Conservation (phyloP, 2,888 invertebrate genomes). For the Macrophya annulata region DNA sequence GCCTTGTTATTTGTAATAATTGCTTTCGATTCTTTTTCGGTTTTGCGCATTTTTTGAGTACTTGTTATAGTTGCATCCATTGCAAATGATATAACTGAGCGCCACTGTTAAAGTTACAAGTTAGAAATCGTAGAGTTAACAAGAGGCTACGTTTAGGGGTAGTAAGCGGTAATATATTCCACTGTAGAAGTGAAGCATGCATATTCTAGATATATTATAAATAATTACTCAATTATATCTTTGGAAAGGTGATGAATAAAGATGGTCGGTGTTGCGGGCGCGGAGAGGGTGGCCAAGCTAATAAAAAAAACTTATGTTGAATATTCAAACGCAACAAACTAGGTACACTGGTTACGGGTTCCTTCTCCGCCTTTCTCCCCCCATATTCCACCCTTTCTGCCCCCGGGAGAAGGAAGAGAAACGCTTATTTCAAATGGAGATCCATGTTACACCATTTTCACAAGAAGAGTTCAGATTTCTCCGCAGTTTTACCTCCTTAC, state of each 20-base stretch:
- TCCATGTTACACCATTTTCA: slow-evolving; percentile 77
- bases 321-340: slow-evolving; percentile 80
- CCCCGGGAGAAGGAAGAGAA: slow-evolving; percentile 57
- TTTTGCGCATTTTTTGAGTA: not conserved
- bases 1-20: not conserved
- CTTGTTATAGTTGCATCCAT: not conserved
- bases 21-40: not conserved
- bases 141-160: slow-evolving; percentile 77
- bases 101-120: slow-evolving; percentile 65
- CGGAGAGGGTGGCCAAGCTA: slow-evolving; percentile 72
- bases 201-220: slow-evolving; percentile 80
- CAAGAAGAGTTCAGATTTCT: slow-evolving; percentile 73
- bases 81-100: slow-evolving; percentile 61
- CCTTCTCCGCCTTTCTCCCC: not conserved
- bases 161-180: slow-evolving; percentile 79
- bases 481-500: not conserved
- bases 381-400: slow-evolving; percentile 24
- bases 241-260: slow-evolving; percentile 80
- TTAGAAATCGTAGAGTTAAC: slow-evolving; percentile 76
- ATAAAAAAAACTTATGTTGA: slow-evolving; percentile 77
- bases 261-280: slow-evolving; percentile 74
- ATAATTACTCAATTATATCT: slow-evolving; percentile 80
- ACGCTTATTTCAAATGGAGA: slow-evolving; percentile 80
- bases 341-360: slow-evolving; percentile 71
- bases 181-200: slow-evolving; percentile 79